These are phyloP conservation scores for Drosophila buzzatii DNA, from an alignment of 2,888 invertebrate species.

Conservation along the genomic window DNA sequence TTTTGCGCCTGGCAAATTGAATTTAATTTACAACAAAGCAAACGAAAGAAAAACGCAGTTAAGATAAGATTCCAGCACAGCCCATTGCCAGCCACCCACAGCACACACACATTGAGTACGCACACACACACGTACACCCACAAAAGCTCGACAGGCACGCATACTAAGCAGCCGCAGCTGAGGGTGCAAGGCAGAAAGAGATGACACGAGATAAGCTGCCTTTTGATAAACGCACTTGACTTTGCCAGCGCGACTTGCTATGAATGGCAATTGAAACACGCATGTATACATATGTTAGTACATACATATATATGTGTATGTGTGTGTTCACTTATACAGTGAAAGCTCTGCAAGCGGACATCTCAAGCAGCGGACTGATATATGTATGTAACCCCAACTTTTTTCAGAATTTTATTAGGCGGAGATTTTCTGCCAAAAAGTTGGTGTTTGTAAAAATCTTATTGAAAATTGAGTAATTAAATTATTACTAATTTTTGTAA, in stretches of 20 bases:
- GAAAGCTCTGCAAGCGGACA: constrained; percentile 10
- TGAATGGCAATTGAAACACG: constrained; percentile 58
- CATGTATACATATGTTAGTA: neutral
- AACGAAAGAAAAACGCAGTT: constrained; percentile 30
- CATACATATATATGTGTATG: neutral
- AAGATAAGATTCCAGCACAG: constrained; percentile 69
- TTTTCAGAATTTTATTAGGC: neutral
- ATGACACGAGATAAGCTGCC: constrained; percentile 64
- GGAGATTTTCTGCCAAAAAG: neutral
- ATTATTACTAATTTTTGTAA: too few relatives aligned
- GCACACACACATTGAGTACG: constrained; percentile 22
- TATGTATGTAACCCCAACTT: constrained; percentile 6
- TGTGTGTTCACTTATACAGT: neutral
- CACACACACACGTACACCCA: constrained; percentile 23
- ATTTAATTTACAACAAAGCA: constrained; percentile 52
- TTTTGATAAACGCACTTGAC: constrained; percentile 71
- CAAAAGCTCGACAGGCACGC: constrained; percentile 47
- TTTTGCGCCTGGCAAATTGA: constrained; percentile 63
- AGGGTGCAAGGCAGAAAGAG: constrained; percentile 28
- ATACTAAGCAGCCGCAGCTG: constrained; percentile 45
- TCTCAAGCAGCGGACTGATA: constrained; percentile 1
- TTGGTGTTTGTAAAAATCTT: neutral
- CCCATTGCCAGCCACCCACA: constrained; percentile 22
- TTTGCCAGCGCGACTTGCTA: constrained; percentile 54
- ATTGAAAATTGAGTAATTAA: too few relatives aligned